Evolutionary conservation across 2,113 vertebrate species (phyloP).

Genomic region (Chunga burmeisteri): DNA sequence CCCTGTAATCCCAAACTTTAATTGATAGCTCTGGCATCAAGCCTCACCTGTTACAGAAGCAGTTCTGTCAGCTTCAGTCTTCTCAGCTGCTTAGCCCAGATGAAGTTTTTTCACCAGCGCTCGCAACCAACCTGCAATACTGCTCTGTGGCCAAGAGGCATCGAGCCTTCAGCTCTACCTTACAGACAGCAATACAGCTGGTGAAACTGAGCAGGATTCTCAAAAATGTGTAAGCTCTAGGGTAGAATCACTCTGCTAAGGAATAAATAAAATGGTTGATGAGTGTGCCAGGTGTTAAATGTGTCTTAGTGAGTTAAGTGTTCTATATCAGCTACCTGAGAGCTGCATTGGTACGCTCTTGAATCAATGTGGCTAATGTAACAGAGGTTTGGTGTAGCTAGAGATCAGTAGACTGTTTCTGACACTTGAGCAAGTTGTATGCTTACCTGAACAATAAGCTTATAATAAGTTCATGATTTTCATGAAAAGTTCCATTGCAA

Average conservation of each 20-base stretch:
- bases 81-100: background rate
- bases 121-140: background rate
- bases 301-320: background rate
- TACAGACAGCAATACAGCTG: background rate
- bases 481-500: background rate
- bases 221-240: background rate
- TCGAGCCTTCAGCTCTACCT: background rate
- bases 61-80: background rate
- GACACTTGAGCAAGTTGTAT: background rate
- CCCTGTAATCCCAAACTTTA: background rate
- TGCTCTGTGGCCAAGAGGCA: rapidly evolving
- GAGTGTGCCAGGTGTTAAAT: background rate
- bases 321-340: background rate
- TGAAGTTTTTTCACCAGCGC: background rate
- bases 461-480: background rate
- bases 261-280: background rate
- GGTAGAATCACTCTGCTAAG: background rate
- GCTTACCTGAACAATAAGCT: background rate
- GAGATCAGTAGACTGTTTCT: background rate
- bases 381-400: background rate
- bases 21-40: background rate
- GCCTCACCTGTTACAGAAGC: background rate
- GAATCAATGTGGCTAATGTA: background rate
- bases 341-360: background rate
- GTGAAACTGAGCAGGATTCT: background rate